Evolutionary conservation across 2,113 vertebrate species (phyloP).

Genomic region (Deroptyus accipitrinus): DNA sequence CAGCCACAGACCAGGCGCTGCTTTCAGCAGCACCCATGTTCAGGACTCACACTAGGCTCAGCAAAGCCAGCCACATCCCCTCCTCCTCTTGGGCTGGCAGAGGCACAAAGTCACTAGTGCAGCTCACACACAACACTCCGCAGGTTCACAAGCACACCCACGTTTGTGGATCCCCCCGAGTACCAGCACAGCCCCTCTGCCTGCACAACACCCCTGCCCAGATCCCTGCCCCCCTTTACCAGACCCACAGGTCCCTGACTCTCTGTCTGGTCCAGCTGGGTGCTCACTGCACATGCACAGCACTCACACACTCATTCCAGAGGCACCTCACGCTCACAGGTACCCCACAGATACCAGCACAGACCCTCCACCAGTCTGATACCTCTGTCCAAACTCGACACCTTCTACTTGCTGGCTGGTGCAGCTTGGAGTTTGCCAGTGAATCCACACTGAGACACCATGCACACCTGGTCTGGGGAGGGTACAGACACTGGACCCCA

Average conservation of each 20-base stretch:
- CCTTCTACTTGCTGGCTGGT: accelerated
- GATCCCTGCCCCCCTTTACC: accelerated
- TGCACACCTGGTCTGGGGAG: accelerated
- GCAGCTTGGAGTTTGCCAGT: background rate
- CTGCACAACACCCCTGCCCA: accelerated
- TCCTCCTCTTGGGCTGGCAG: background rate
- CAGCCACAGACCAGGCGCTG: accelerated
- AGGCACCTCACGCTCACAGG: accelerated
- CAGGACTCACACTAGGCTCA: background rate
- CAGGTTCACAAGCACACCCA: background rate
- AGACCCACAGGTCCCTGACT: accelerated
- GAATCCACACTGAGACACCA: background rate
- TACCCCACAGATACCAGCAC: background rate
- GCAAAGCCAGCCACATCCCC: background rate
- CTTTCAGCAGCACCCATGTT: background rate
- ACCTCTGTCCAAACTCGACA: accelerated
- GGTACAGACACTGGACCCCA: accelerated
- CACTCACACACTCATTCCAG: background rate
- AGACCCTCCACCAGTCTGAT: accelerated
- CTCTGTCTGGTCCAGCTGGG: accelerated
- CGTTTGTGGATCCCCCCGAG: accelerated
- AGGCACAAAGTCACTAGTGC: background rate
- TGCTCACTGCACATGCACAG: accelerated
- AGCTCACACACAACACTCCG: background rate
- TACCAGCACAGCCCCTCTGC: accelerated